Base-by-base conservation (phyloP, 2,888 invertebrate species). In the Creontiades dilutus region DNA sequence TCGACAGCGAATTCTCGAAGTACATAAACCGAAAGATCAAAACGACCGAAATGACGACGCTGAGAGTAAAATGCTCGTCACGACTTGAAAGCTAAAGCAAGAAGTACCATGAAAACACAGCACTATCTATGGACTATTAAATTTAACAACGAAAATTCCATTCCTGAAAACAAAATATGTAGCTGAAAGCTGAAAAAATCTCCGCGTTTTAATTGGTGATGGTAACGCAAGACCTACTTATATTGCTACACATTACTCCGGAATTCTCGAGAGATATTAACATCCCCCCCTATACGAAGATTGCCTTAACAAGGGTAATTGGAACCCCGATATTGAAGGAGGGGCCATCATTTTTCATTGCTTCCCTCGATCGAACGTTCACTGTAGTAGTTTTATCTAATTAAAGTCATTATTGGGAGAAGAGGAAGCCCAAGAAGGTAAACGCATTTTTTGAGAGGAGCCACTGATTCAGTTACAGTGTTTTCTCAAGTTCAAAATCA, bases 311-410 rank as follows among this genome's bases (percentile, higher is more conserved):
- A n/a, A 57, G 57, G 57, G n/a, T n/a, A n/a, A 57, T 57, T 57
- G 37, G n/a, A 57, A n/a, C 16, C 16, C 57, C n/a, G 57, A n/a
- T 57, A 57, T 14, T n/a, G n/a, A 7, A 16, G n/a, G n/a, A 57
- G 57, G 19, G 57, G 57, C 57, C 12, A 57, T 57, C 14, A n/a
- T 57, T 57, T 57, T n/a, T 57, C 57, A 57, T 57, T n/a, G 57
- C n/a, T 57, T 37, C 37, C 37, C 37, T 37, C 37, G 7, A 37
- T 37, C 37, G 2, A 37, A 37, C 37, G 37, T 37, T 37, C 7
- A 37, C 37, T 37, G 37, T 37, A 37, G 37, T 37, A 37, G 37
- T 37, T 37, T 37, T 37, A 37, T 37, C 37, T 37, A 4, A 37
- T 37, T 37, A 37, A 37, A 7, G 37, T 37, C 7, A 37, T 37